Percentiles rank a stretch among this genome's conserved stretches.
Conservation (phyloP, 2,888 invertebrate genomes). For the Hyppa rectilinea region DNA sequence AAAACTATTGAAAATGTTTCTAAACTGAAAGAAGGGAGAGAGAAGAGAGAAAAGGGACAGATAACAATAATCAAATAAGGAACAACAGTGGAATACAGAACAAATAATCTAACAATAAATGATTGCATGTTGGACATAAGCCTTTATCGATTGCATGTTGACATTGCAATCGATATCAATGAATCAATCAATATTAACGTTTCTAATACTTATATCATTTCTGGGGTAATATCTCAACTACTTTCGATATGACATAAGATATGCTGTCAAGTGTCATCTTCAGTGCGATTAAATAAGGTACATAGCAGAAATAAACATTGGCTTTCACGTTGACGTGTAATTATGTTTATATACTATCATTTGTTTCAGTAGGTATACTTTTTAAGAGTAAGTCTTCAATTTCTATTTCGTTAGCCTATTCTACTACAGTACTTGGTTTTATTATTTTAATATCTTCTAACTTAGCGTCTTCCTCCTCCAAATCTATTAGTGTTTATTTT, state of each 20-base stretch:
- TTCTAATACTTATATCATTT: slow-evolving; percentile 45
- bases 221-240: slow-evolving; percentile 41
- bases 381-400: no score
- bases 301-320: no score
- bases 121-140: slow-evolving; percentile 3
- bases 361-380: no score
- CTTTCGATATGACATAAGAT: slow-evolving; percentile 46
- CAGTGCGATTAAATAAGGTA: slow-evolving; percentile 22
- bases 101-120: slow-evolving; percentile 21
- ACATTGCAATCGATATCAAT: slow-evolving; percentile 52
- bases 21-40: neutral
- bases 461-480: no score
- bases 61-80: neutral
- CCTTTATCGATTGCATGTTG: slow-evolving; percentile 45
- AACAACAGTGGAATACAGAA: neutral
- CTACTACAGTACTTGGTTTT: no score
- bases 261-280: slow-evolving; percentile 30
- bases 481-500: no score
- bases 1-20: no score
- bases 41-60: neutral
- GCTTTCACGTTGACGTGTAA: no score
- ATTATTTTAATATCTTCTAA: no score
- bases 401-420: neutral
- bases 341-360: no score
- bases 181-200: slow-evolving; percentile 43